Conservation (phyloP, 2,888 invertebrate genomes). For the Tachina grossa region DNA sequence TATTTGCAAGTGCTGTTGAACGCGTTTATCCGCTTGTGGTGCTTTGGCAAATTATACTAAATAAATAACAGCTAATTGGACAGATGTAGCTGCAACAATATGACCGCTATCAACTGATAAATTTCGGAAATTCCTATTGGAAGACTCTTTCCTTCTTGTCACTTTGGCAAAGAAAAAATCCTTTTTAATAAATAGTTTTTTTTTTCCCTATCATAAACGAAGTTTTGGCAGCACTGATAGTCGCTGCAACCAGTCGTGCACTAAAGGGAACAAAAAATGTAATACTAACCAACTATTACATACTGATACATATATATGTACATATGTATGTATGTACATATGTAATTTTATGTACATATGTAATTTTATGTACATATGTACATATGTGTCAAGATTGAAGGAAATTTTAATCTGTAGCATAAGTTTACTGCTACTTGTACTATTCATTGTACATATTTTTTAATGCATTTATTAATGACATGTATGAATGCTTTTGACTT, state of each 20-base stretch:
- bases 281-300: no score
- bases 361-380: background rate
- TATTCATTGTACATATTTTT: background rate
- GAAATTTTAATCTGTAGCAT: background rate
- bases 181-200: background rate
- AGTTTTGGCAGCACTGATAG: background rate
- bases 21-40: no score
- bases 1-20: no score
- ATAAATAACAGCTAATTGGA: no score
- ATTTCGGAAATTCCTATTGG: no score
- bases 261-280: slow-evolving; percentile 5
- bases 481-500: slow-evolving; percentile 12
- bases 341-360: no score
- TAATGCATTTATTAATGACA: background rate
- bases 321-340: background rate
- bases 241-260: slow-evolving; percentile 5
- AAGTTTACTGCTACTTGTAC: background rate
- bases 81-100: no score
- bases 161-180: no score
- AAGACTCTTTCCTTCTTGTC: no score
- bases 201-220: background rate
- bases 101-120: no score
- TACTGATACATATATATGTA: no score
- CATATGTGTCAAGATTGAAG: background rate
- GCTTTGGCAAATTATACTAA: no score